phyloP scores from a whole-genome alignment of 37 sponge, comb jelly and placozoan species.

The Oopsacas minuta region DNA sequence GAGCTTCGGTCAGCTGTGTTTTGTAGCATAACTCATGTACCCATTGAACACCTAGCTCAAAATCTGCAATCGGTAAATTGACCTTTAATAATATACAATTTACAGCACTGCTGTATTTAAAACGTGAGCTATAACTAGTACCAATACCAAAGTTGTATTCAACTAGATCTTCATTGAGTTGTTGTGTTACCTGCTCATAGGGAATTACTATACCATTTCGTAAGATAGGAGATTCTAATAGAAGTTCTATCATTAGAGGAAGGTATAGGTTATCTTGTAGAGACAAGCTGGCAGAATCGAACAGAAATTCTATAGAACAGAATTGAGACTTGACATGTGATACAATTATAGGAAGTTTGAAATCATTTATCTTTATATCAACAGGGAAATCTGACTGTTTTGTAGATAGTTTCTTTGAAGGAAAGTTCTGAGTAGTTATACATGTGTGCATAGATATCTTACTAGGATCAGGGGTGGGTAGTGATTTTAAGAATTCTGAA shows the following conservation, averaged over 20 bases:
- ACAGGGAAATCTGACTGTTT: neutral
- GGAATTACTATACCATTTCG: constrained; percentile 55
- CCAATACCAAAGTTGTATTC: neutral
- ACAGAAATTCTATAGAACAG: neutral
- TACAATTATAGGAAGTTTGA: neutral
- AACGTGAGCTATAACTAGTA: neutral
- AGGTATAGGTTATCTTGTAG: constrained; percentile 24
- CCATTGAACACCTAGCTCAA: constrained; percentile 41
- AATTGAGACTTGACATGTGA: constrained; percentile 1
- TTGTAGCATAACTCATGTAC: constrained; percentile 45
- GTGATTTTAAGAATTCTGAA: neutral
- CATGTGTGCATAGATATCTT: neutral
- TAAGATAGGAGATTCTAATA: constrained; percentile 65
- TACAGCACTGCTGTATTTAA: neutral
- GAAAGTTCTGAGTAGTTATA: neutral
- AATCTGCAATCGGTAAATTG: neutral
- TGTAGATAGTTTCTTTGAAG: neutral
- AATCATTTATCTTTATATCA: neutral
- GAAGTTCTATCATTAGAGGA: constrained; percentile 42
- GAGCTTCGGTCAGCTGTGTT: constrained; percentile 41
- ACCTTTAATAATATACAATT: neutral
- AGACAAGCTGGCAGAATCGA: constrained; percentile 46
- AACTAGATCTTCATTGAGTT: constrained; percentile 50
- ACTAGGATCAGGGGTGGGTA: neutral
- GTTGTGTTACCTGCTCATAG: constrained; percentile 44